Percentiles rank a stretch among this genome's conserved stretches.
phyloP scores from a whole-genome alignment of 2,113 vertebrate genomes.

The Brevimyrus niger region DNA sequence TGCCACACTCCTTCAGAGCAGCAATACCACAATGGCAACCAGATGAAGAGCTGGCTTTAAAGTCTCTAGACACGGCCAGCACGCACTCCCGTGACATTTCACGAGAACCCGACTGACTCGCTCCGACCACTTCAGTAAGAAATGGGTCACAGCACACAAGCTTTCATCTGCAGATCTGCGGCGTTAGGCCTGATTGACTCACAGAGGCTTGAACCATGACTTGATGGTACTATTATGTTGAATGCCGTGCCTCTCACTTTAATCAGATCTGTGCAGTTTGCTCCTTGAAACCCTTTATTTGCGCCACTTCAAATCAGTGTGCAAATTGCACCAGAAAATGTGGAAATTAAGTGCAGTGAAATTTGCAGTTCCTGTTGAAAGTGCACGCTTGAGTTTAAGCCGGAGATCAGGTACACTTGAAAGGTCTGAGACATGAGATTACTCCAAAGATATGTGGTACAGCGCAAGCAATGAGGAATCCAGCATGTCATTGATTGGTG shows the following conservation, averaged over 20 bases:
- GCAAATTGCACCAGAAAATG: background rate
- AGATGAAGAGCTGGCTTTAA: slow-evolving; percentile 48
- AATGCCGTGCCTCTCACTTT: slow-evolving; percentile 12
- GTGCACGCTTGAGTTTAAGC: background rate
- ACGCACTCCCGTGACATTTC: slow-evolving; percentile 19
- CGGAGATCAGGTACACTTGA: background rate
- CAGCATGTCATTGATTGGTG: background rate
- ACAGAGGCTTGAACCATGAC: background rate
- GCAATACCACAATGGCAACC: slow-evolving; percentile 58
- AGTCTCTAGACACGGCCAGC: slow-evolving; percentile 29
- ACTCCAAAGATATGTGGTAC: background rate
- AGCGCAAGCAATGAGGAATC: background rate
- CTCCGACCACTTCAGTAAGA: slow-evolving; percentile 31
- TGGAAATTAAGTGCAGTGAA: background rate
- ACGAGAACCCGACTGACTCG: slow-evolving; percentile 28
- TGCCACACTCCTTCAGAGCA: slow-evolving; percentile 37
- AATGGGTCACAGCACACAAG: slow-evolving; percentile 27
- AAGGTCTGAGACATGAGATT: background rate
- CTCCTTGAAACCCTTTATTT: slow-evolving; percentile 9
- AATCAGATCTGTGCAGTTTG: slow-evolving; percentile 25
- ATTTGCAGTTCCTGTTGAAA: background rate
- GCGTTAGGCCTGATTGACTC: slow-evolving; percentile 12
- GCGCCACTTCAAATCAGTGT: background rate
- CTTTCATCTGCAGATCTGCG: slow-evolving; percentile 34
- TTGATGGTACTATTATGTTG: slow-evolving; percentile 1